A percentile compares a stretch with the other conserved stretches of the same genome.
phyloP scores from a whole-genome alignment of 2,113 vertebrate species.

The Cryptotis parvus region DNA sequence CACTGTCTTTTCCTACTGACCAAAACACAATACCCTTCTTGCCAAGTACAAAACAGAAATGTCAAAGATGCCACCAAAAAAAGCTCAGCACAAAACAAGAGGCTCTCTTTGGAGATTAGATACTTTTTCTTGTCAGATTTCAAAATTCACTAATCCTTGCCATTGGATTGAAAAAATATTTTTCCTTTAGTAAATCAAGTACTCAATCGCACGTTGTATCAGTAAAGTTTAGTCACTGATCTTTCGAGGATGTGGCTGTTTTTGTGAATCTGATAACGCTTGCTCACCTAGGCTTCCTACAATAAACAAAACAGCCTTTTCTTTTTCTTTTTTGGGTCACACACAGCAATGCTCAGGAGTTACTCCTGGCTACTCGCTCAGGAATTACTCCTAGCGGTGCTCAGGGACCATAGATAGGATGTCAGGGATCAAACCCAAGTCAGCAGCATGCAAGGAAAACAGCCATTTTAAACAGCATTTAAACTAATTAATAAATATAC shows the following conservation, averaged over 20 bases:
- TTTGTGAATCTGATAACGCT: background rate
- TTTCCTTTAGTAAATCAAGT: background rate
- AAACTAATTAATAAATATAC: background rate
- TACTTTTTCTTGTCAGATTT: constrained; percentile 7
- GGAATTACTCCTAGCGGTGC: no score
- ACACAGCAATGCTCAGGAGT: no score
- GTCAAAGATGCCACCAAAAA: background rate
- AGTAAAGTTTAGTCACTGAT: background rate
- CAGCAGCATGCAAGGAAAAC: no score
- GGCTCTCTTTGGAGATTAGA: background rate
- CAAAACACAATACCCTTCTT: background rate
- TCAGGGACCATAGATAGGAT: no score
- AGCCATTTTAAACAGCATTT: background rate
- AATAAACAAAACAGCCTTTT: background rate
- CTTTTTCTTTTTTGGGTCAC: no score
- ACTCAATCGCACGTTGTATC: background rate
- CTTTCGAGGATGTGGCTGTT: background rate
- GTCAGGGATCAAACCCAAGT: no score
- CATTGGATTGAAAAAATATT: background rate
- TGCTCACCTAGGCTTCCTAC: background rate
- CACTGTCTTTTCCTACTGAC: background rate
- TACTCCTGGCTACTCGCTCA: no score
- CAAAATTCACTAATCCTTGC: background rate
- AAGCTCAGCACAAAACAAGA: background rate
- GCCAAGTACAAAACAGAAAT: background rate